Evolutionary conservation across 2,888 invertebrate genomes (phyloP).

Genomic region (Callyntrura sp.): DNA sequence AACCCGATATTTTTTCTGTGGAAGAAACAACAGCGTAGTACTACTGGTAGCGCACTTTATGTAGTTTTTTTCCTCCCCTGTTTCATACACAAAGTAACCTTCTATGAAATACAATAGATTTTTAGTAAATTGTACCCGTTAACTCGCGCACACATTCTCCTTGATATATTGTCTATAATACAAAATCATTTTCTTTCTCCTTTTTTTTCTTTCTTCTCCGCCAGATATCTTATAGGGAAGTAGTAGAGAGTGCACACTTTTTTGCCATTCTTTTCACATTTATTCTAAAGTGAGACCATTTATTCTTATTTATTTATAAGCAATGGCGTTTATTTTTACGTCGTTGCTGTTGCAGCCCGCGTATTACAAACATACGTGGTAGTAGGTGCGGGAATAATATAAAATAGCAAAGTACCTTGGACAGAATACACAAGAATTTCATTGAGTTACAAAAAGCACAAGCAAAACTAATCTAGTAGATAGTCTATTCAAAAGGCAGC

Average conservation of each 20-base stretch:
- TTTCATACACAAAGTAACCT: not conserved
- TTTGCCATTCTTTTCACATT: constrained; percentile 54
- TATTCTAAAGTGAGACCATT: constrained; percentile 68
- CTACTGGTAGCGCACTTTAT: not conserved
- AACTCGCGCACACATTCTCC: not conserved
- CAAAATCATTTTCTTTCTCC: constrained; percentile 29
- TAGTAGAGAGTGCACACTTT: not conserved
- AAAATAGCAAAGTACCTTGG: constrained; percentile 44
- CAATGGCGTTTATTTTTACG: constrained; percentile 23
- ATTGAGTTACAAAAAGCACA: constrained; percentile 58
- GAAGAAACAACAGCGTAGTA: not conserved
- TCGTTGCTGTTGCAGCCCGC: constrained; percentile 18
- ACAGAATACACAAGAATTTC: constrained; percentile 50
- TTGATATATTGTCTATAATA: not conserved
- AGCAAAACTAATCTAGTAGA: constrained; percentile 68
- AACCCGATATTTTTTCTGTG: no score
- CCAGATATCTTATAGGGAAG: not conserved
- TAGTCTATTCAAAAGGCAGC: constrained; percentile 16
- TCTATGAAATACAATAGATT: not conserved
- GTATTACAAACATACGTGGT: not conserved
- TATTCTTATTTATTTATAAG: constrained; percentile 67
- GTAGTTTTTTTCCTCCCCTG: not conserved
- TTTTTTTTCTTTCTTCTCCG: not conserved
- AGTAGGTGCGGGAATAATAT: not conserved
- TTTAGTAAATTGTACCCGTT: not conserved